phyloP scores from a whole-genome alignment of 2,888 invertebrate species.

The Ectemnius continuus region DNA sequence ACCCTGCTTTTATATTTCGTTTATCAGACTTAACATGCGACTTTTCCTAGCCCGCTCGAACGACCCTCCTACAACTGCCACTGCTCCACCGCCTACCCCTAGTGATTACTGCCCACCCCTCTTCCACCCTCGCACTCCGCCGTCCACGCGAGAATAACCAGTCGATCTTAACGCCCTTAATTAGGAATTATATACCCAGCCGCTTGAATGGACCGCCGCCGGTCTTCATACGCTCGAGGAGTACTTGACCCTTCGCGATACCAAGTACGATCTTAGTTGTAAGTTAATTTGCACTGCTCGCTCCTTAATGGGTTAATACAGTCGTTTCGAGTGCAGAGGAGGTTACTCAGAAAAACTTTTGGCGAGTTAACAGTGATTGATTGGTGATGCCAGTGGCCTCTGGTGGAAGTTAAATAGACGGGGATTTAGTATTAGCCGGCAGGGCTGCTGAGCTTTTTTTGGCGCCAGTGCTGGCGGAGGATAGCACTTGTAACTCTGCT shows the following conservation, averaged over 20 bases:
- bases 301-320: not conserved
- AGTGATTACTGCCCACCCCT: not conserved
- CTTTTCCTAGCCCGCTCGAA: conserved; percentile 65
- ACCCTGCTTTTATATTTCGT: conserved; percentile 70
- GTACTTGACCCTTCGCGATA: not conserved
- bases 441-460: not conserved
- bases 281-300: no score
- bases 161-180: conserved; percentile 9
- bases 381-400: not conserved
- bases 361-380: not conserved
- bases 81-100: conserved; percentile 6
- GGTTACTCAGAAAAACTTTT: not conserved
- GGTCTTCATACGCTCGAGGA: not conserved
- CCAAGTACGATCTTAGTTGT: no score
- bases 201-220: not conserved
- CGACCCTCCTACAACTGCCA: conserved; percentile 37
- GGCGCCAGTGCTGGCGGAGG: not conserved
- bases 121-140: not conserved
- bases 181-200: not conserved
- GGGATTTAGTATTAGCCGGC: not conserved
- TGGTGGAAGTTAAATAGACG: not conserved
- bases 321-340: not conserved
- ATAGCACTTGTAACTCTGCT: not conserved
- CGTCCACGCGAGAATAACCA: conserved; percentile 6
- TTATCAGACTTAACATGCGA: conserved; percentile 74